Conservation (phyloP, 1,140 invertebrate genomes). For the Drosophila subpulchrella region DNA sequence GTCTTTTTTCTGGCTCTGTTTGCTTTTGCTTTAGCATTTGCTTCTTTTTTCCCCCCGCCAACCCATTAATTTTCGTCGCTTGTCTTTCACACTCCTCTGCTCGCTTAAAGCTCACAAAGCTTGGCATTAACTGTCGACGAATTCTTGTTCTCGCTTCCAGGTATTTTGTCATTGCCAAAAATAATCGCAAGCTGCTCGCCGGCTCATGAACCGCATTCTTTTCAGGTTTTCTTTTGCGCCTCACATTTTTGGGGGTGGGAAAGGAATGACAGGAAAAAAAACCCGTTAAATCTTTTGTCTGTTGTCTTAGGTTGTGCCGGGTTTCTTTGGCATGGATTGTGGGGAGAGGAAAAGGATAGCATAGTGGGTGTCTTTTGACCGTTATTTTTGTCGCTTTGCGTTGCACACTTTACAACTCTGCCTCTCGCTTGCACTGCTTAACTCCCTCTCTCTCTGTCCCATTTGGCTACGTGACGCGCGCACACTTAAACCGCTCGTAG, state of each 20-base stretch:
- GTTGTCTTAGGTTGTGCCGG: constrained; percentile 67
- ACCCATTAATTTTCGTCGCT: constrained; percentile 50
- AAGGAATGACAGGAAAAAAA: not conserved
- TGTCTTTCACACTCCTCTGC: constrained; percentile 31
- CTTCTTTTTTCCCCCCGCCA: constrained; percentile 8
- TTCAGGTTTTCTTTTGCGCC: constrained; percentile 25
- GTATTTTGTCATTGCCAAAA: constrained; percentile 70
- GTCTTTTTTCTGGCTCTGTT: constrained; percentile 53
- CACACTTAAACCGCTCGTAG: not conserved
- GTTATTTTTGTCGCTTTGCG: constrained; percentile 69
- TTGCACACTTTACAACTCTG: constrained; percentile 32
- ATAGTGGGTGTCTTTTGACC: constrained; percentile 66
- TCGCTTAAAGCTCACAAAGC: constrained; percentile 58
- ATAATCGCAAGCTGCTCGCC: constrained; percentile 46
- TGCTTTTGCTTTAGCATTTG: constrained; percentile 44
- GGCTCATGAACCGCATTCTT: constrained; percentile 5
- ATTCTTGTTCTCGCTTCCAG: constrained; percentile 54
- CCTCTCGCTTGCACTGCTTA: constrained; percentile 21
- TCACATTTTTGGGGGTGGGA: not conserved
- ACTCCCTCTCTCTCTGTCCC: not conserved
- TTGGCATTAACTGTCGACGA: constrained; percentile 44
- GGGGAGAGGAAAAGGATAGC: not conserved
- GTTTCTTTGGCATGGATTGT: not conserved
- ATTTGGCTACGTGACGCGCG: constrained; percentile 36
- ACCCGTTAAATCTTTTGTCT: constrained; percentile 66